Evolutionary conservation across 2,888 invertebrate genomes (phyloP), one percentile per base, ranked within the genome.

Genomic region (Chymomyza procnemis): DNA sequence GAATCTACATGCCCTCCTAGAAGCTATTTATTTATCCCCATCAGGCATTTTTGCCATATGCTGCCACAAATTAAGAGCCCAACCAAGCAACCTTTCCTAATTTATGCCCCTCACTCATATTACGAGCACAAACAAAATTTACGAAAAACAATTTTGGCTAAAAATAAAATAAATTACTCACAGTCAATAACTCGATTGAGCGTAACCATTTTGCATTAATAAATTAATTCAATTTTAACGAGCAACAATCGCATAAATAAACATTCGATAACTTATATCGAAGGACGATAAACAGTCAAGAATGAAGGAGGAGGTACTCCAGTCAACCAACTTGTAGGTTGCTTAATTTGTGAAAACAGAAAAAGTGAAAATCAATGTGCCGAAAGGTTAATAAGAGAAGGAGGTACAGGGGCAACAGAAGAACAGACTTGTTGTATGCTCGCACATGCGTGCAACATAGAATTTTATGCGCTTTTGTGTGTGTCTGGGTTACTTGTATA

Each of bases 211-310:
- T 12, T 41, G 34, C 34, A 41, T 41, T 41, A 41, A 41, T 41
- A 41, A 41, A 1, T 12, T 86, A 70, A 81, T 79, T 84, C 66
- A 81, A 84, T 80, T 80, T 86, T 76, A 86, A 81, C 84, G 81
- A 78, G 81, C 64, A 69, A 62, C 73, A 73, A 74, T 71, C 69
- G 79, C 67, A 73, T 67, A 84, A 82, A 75, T 71, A 85, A 80
- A 65, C 58, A 59, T 56, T 68, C 47, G 30, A 22, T n/a, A 58
- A 50, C 48, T 48, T 48, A 19, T 57, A 73, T 59, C 48, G 64
- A 64, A 66, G 54, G 19, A 55, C 16, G 47, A 1, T 2, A 26
- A 21, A 14, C 21, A 9, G 12, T 12, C 34, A 41, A 41, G 12
- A 19, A n/a, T n/a, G 50, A 56, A 19, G n/a, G 12, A 46, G 46